Evolutionary conservation across 1,140 invertebrate genomes (phyloP), one percentile per base, ranked within the genome.

Genomic region (Asbolus verrucosus): DNA sequence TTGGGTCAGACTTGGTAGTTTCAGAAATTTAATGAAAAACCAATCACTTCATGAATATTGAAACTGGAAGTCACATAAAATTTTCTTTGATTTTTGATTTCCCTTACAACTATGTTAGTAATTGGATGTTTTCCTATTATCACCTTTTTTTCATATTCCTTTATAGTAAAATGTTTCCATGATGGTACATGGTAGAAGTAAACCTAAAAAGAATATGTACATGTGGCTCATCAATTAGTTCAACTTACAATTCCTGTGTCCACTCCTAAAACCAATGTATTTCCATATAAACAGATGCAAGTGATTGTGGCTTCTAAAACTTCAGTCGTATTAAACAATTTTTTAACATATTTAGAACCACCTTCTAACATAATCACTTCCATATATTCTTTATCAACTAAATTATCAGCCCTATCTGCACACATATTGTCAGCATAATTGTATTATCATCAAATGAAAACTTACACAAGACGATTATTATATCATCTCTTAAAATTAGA

Each of bases 261-360:
- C 33, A 75, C 73, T 6, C 77, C 78, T 31, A 81, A 50, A 30
- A 80, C 62, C 27, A 81, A 65, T 18, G 75, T 79, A 46, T 79
- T 80, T 14, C 79, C 80, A 75, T 80, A 80, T 2, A 80, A 50
- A 72, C 70, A 81, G 65, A 79, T 79, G 61, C 78, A 80, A 1
- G 79, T 78, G 11, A 81, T 79, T 21, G 73, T 74, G 9, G 73
- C 67, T n/a, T 70, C 70, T 15, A 81, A 77, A 31, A 79, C 74
- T 19, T 76, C 74, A 77, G 76, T 79, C n/a, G 73, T 75, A 43
- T 77, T 76, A 67, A 78, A 81, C 14, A 79, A 66, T 72, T 81
- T 81, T 61, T 78, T 77, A 21, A 77, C 77, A 54, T 73, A 75
- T 46, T 73, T 66, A 11, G 70, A 59, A 6, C 74, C 63, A 5